phyloP scores from a whole-genome alignment of 2,888 invertebrate species.

The Cryptus armator region DNA sequence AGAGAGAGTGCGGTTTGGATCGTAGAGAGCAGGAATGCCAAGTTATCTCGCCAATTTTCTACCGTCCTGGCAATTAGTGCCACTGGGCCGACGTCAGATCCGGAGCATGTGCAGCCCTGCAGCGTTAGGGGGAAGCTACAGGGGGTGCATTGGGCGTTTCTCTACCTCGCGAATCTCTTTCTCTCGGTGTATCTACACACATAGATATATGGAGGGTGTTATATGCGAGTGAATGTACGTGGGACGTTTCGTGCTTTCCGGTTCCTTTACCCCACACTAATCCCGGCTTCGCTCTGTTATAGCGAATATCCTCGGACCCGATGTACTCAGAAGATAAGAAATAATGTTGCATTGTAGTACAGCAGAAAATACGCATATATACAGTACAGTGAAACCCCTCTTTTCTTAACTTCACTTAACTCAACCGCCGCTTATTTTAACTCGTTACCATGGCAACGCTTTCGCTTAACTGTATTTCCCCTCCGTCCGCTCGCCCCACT shows the following conservation, averaged over 20 bases:
- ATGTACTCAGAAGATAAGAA: conserved; percentile 50
- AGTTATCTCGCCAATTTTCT: conserved; percentile 63
- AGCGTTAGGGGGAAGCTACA: conserved; percentile 31
- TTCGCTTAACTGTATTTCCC: too few species aligned
- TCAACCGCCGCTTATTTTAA: too few species aligned
- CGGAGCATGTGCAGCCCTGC: conserved; percentile 50
- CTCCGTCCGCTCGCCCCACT: too few species aligned
- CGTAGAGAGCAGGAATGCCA: conserved; percentile 48
- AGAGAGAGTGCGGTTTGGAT: conserved; percentile 27
- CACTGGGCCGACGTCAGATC: conserved; percentile 65
- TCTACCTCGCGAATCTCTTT: conserved; percentile 2
- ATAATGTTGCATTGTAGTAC: conserved; percentile 13
- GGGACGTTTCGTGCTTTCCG: conserved; percentile 36
- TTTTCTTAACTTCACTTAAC: too few species aligned
- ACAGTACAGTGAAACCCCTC: too few species aligned
- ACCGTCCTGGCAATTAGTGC: conserved; percentile 67
- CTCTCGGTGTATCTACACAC: neutral
- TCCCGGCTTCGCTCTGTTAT: conserved; percentile 12
- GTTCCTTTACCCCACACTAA: conserved; percentile 6
- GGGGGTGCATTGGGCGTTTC: conserved; percentile 55
- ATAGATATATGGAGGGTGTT: neutral
- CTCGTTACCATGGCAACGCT: too few species aligned
- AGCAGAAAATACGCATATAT: too few species aligned
- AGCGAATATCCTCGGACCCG: conserved; percentile 30
- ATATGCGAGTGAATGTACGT: conserved; percentile 12